Conservation (phyloP, 2,888 invertebrate species). For the Tetramorium bicarinatum region DNA sequence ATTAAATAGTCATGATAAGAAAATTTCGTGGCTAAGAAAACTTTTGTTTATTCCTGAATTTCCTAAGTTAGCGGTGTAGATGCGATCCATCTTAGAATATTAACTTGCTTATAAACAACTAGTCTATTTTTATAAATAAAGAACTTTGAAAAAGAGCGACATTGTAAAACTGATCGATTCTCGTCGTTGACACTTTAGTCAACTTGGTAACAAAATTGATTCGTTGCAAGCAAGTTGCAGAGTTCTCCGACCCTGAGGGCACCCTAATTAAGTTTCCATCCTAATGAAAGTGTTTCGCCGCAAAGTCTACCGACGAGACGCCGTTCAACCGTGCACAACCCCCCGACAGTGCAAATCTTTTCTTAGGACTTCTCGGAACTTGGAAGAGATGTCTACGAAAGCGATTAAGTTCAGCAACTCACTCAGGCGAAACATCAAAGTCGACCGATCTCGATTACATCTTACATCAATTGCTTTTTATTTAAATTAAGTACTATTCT, state of each 20-base stretch:
- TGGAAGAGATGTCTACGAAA: conserved; percentile 67
- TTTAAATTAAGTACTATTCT: conserved; percentile 24
- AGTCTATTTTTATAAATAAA: conserved; percentile 10
- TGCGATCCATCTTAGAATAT: background rate
- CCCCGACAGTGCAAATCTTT: conserved; percentile 62
- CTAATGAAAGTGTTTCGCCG: conserved; percentile 71
- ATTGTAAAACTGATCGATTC: conserved; percentile 22
- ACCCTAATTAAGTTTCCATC: conserved; percentile 76
- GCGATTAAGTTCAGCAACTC: conserved; percentile 66
- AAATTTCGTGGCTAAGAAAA: background rate
- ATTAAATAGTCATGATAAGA: background rate
- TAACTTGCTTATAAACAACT: background rate
- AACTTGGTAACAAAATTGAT: conserved; percentile 32
- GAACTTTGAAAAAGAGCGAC: background rate
- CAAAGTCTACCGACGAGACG: conserved; percentile 42
- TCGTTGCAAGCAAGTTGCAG: conserved; percentile 55
- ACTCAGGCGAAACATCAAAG: conserved; percentile 54
- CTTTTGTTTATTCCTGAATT: background rate
- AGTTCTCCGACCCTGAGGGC: conserved; percentile 50
- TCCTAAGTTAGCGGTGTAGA: background rate
- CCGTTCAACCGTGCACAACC: conserved; percentile 32
- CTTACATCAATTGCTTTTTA: conserved; percentile 19
- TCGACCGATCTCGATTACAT: conserved; percentile 34
- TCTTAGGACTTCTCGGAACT: conserved; percentile 48
- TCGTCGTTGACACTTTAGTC: conserved; percentile 26